Conservation (phyloP, 2,888 invertebrate genomes). For the Xylocampa areola region DNA sequence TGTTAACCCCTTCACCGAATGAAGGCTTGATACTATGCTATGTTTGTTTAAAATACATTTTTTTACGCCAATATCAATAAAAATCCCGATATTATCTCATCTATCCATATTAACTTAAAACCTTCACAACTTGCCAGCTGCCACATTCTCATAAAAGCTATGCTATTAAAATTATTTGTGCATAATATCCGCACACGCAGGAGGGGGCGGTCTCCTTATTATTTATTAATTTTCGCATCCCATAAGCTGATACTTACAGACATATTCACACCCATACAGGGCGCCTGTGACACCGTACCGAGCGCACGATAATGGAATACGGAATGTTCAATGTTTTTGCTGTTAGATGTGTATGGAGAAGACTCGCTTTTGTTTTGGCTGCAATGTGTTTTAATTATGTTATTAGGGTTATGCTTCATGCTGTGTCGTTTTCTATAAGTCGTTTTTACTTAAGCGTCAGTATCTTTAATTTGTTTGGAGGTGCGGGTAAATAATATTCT, state of each 20-base stretch:
- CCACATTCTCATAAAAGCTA: slow-evolving; percentile 12
- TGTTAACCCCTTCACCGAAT: too few species aligned
- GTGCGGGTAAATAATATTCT: too few species aligned
- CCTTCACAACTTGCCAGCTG: slow-evolving; percentile 31
- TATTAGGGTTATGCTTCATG: slow-evolving; percentile 5
- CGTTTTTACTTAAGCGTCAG: too few species aligned
- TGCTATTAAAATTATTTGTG: slow-evolving; percentile 46
- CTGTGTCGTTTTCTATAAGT: too few species aligned
- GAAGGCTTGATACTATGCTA: too few species aligned
- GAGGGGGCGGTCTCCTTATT: slow-evolving; percentile 67
- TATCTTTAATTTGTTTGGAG: too few species aligned
- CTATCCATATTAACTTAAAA: slow-evolving; percentile 10
- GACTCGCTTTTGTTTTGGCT: slow-evolving; percentile 22
- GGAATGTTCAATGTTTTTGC: slow-evolving; percentile 14
- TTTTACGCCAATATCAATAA: slow-evolving; percentile 1
- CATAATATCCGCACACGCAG: slow-evolving; percentile 28
- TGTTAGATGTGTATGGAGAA: slow-evolving; percentile 13
- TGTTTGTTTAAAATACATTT: neutral
- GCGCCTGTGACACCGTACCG: slow-evolving; percentile 67
- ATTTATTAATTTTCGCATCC: slow-evolving; percentile 85
- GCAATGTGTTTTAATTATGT: slow-evolving; percentile 11
- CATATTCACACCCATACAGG: slow-evolving; percentile 78
- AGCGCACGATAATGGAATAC: slow-evolving; percentile 9
- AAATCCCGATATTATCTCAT: slow-evolving; percentile 7
- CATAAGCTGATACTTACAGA: slow-evolving; percentile 73